These are phyloP conservation scores for Monomorium pharaonis DNA, from an alignment of 1,140 invertebrate species.

Conservation along the genomic window DNA sequence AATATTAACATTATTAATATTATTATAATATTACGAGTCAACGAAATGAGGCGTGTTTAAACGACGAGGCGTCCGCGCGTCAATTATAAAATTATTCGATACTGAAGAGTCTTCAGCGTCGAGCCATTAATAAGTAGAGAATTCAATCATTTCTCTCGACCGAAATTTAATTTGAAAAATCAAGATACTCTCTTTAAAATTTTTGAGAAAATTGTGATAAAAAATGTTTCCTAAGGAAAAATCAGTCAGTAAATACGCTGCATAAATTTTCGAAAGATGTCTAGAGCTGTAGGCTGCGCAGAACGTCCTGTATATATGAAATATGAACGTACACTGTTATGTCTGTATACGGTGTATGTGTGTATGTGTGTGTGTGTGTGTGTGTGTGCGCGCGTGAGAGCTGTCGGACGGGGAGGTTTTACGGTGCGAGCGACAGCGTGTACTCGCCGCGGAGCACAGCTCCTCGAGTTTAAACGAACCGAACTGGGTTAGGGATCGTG, in stretches of 20 bases:
- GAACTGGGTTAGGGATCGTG: slow-evolving; percentile 69
- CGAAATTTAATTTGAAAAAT: background rate
- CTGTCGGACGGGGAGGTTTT: slow-evolving; percentile 64
- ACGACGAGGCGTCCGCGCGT: background rate
- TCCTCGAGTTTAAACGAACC: slow-evolving; percentile 72
- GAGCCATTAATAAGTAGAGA: background rate
- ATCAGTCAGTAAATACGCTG: background rate
- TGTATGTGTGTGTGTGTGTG: background rate
- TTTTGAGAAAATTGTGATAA: background rate
- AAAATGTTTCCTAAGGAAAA: background rate
- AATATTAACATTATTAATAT: background rate
- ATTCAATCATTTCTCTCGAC: background rate
- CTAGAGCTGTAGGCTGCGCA: background rate
- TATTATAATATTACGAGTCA: background rate
- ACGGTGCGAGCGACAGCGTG: slow-evolving; percentile 63
- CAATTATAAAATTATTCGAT: background rate
- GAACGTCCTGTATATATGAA: background rate
- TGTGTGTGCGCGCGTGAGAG: no score
- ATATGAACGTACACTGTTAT: background rate
- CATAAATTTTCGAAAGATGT: slow-evolving; percentile 5
- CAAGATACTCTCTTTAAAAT: background rate
- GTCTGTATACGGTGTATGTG: background rate
- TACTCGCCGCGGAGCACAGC: slow-evolving; percentile 49
- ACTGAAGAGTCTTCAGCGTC: background rate
- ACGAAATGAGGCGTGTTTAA: background rate